phyloP scores from a whole-genome alignment of 2,888 invertebrate species.

The Lucinisca nassula region DNA sequence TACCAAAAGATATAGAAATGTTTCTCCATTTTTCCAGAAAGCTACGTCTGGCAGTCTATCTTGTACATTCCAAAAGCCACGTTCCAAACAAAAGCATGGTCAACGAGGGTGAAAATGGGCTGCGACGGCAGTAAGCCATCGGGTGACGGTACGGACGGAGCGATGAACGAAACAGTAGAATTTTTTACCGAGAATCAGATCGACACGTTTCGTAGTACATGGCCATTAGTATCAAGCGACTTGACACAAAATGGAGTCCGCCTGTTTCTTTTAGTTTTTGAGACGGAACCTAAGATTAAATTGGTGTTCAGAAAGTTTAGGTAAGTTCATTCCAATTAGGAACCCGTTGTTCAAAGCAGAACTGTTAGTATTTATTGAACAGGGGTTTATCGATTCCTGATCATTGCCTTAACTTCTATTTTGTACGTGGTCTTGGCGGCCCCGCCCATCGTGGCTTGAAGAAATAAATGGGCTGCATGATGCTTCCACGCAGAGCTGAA shows the following conservation, averaged over 20 bases:
- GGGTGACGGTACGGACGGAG: conserved; percentile 63
- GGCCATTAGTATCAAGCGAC: conserved; percentile 80
- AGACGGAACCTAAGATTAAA: conserved; percentile 76
- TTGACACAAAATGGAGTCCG: conserved; percentile 71
- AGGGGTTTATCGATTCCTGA: too few relatives aligned
- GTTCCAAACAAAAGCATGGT: background rate
- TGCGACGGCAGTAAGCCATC: conserved; percentile 78
- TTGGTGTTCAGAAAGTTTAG: conserved; percentile 73
- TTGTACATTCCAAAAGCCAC: too few relatives aligned
- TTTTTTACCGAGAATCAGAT: conserved; percentile 81
- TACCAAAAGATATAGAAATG: too few relatives aligned
- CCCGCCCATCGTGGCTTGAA: too few relatives aligned
- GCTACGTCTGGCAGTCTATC: too few relatives aligned
- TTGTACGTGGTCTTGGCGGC: too few relatives aligned
- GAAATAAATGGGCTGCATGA: too few relatives aligned
- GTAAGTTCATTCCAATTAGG: conserved; percentile 71
- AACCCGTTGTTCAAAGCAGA: too few relatives aligned
- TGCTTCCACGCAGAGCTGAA: too few relatives aligned
- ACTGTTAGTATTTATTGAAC: too few relatives aligned
- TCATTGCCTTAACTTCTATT: too few relatives aligned
- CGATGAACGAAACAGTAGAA: conserved; percentile 56
- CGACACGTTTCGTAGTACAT: conserved; percentile 83
- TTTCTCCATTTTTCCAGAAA: too few relatives aligned
- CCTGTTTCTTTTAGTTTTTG: conserved; percentile 77
- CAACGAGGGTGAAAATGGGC: conserved; percentile 70